Conservation (phyloP, 2,797 vertebrate species). For the Petrocephalus sullivani region DNA sequence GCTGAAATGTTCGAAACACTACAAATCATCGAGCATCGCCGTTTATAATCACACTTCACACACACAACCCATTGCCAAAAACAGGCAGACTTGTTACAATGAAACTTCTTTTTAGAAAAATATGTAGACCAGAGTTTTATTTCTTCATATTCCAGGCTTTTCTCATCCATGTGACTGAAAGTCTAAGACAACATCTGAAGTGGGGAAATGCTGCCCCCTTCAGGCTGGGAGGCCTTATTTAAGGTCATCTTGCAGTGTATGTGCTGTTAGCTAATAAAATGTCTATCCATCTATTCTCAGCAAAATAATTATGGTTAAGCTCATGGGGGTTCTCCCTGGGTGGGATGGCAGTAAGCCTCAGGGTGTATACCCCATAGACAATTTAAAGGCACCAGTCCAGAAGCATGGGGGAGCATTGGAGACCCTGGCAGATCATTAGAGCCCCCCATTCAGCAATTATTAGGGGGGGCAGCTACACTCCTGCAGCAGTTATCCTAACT, state of each 20-base stretch:
- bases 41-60: not conserved
- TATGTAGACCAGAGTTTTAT: not conserved
- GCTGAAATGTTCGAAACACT: slow-evolving; percentile 23
- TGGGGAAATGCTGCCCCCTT: slow-evolving; percentile 7
- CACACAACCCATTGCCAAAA: slow-evolving; percentile 17
- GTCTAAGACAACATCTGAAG: not conserved
- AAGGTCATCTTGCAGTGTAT: not conserved
- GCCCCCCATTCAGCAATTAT: not conserved
- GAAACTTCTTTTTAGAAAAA: not conserved
- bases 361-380: not conserved
- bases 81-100: not conserved
- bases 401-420: not conserved
- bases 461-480: not conserved
- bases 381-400: not conserved
- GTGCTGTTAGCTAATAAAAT: not conserved
- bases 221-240: not conserved
- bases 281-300: not conserved
- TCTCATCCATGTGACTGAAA: not conserved
- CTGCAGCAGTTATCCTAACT: not conserved
- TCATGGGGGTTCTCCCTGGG: not conserved
- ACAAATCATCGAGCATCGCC: not conserved
- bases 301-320: not conserved
- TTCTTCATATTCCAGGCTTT: not conserved
- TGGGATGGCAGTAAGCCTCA: not conserved
- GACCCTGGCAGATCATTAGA: not conserved